phyloP scores from a whole-genome alignment of 2,113 vertebrate genomes.

The Hemiprocne comata region DNA sequence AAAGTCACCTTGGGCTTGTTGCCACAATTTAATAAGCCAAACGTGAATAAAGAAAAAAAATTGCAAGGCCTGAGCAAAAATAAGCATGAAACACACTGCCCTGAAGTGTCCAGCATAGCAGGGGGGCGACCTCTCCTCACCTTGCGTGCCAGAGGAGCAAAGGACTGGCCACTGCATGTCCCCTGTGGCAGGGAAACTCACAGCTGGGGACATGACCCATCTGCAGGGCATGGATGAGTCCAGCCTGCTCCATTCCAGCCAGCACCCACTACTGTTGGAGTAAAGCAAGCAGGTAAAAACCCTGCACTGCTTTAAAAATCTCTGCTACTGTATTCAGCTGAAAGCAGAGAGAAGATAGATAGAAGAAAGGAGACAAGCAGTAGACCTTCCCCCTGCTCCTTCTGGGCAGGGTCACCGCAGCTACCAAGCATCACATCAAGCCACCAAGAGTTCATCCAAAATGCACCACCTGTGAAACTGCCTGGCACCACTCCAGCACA shows the following conservation, averaged over 20 bases:
- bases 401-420: not conserved
- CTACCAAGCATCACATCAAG: not conserved
- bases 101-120: not conserved
- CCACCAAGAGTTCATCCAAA: not conserved
- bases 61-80: not conserved
- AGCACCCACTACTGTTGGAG: not conserved
- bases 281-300: not conserved
- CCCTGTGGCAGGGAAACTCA: not conserved
- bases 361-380: not conserved
- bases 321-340: not conserved
- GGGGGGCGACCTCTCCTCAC: not conserved
- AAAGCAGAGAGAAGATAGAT: not conserved
- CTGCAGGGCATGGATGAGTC: not conserved
- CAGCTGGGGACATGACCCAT: not conserved
- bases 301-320: not conserved
- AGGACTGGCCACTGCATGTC: not conserved
- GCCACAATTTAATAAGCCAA: not conserved
- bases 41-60: not conserved
- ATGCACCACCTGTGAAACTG: not conserved
- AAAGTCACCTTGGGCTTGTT: not conserved
- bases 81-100: not conserved
- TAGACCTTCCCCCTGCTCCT: not conserved
- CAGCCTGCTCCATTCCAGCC: not conserved
- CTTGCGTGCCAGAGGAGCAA: not conserved
- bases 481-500: rapidly evolving